Percentiles rank a stretch among this genome's conserved stretches.
Conservation (phyloP, 2,113 vertebrate genomes). For the Equus quagga region DNA sequence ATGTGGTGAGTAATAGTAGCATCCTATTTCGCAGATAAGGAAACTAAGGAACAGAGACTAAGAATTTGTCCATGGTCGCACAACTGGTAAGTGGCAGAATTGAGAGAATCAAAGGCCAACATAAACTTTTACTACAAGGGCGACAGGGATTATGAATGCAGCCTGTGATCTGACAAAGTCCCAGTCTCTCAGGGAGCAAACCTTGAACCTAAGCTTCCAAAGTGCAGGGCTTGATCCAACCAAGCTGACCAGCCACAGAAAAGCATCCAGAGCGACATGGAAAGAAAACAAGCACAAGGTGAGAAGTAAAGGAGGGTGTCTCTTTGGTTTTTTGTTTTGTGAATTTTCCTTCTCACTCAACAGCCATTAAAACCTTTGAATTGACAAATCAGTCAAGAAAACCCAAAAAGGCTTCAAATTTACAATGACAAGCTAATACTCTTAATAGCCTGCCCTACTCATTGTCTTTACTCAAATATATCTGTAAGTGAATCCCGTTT, state of each 20-base stretch:
- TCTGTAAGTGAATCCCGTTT: not conserved
- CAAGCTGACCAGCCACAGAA: not conserved
- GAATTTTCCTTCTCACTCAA: constrained; percentile 15
- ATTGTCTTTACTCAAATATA: not conserved
- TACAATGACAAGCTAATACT: not conserved
- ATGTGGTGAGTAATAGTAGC: not conserved
- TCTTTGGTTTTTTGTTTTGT: not conserved
- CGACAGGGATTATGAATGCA: not conserved
- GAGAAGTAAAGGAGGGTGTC: not conserved
- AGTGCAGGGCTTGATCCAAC: not conserved
- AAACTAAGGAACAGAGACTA: constrained; percentile 6
- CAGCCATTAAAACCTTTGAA: constrained; percentile 10
- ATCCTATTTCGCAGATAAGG: not conserved
- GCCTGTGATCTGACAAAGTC: not conserved
- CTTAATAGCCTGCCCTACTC: not conserved
- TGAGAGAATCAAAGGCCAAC: not conserved
- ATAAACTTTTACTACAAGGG: not conserved
- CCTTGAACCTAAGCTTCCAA: not conserved
- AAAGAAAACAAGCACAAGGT: not conserved
- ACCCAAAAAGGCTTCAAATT: not conserved
- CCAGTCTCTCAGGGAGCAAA: not conserved
- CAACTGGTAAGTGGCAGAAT: not conserved
- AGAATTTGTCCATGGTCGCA: not conserved
- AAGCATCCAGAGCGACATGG: not conserved
- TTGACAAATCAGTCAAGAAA: constrained; percentile 31